Percentiles rank a stretch among this genome's conserved stretches.
These are phyloP conservation scores for Cacoxenus indagator DNA, from an alignment of 2,888 invertebrate species.

Conservation along the genomic window DNA sequence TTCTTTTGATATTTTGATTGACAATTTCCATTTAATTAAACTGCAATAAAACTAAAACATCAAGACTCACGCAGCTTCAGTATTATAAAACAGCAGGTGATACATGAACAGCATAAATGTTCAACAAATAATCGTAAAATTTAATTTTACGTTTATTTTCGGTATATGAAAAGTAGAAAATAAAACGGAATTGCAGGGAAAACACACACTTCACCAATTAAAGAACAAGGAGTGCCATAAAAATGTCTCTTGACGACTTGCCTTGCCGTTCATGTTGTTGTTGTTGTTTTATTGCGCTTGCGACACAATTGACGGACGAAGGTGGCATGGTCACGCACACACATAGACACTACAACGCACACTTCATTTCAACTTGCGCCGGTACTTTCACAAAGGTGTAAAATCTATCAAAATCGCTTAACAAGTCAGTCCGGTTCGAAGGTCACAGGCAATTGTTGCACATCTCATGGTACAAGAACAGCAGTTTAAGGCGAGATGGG, in stretches of 20 bases:
- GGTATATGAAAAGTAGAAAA: conserved; percentile 5
- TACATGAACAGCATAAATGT: background rate
- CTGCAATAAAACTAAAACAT: background rate
- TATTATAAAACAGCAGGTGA: background rate
- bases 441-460: conserved; percentile 24
- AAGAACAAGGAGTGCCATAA: conserved; percentile 60
- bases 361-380: conserved; percentile 24
- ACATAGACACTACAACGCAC: background rate
- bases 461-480: background rate
- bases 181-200: conserved; percentile 26
- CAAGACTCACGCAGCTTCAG: background rate
- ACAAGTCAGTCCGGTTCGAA: background rate
- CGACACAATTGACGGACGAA: conserved; percentile 47
- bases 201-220: conserved; percentile 62
- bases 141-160: background rate
- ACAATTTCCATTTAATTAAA: background rate
- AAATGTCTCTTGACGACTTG: conserved; percentile 29
- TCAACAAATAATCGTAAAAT: conserved; percentile 9
- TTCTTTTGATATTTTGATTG: background rate
- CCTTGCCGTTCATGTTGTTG: conserved; percentile 10
- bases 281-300: conserved; percentile 21
- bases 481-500: conserved; percentile 31
- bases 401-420: conserved; percentile 16
- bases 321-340: background rate
- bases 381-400: background rate